Percentiles rank a stretch among this genome's conserved stretches.
These are phyloP conservation scores for Rhingia rostrata DNA, from an alignment of 2,888 invertebrate genomes.

Conservation along the genomic window DNA sequence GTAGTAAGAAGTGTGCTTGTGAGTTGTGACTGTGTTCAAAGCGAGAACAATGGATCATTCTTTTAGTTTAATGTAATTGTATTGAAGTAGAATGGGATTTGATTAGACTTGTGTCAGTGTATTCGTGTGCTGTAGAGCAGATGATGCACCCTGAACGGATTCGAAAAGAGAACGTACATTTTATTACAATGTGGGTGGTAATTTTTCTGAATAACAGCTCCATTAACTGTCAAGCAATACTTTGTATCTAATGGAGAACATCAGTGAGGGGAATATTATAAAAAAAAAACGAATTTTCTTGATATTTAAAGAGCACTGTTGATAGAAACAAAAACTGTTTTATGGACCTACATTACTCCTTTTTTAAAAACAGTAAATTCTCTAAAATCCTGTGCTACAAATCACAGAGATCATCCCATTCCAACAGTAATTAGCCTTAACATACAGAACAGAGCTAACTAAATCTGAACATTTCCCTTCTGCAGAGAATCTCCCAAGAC, in stretches of 20 bases:
- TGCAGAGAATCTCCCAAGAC: constrained; percentile 1
- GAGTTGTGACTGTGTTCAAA: neutral
- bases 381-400: neutral
- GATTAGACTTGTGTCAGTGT: constrained; percentile 23
- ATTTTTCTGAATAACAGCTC: neutral
- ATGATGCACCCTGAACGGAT: constrained; percentile 11
- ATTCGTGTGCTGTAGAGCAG: constrained; percentile 5
- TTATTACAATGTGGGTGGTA: neutral
- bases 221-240: neutral
- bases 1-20: neutral
- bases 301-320: too few relatives aligned
- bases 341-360: neutral
- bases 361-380: neutral
- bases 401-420: neutral
- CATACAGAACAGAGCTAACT: neutral
- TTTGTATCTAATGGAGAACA: too few relatives aligned
- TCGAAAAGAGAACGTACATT: neutral
- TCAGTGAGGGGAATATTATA: too few relatives aligned
- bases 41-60: constrained; percentile 35
- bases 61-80: constrained; percentile 33
- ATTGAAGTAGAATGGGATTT: constrained; percentile 40
- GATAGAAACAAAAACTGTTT: too few relatives aligned
- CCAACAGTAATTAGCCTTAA: neutral
- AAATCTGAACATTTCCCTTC: neutral
- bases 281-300: too few relatives aligned